Evolutionary conservation across 2,797 vertebrate species (phyloP).

Genomic region (Saxicola maurus): DNA sequence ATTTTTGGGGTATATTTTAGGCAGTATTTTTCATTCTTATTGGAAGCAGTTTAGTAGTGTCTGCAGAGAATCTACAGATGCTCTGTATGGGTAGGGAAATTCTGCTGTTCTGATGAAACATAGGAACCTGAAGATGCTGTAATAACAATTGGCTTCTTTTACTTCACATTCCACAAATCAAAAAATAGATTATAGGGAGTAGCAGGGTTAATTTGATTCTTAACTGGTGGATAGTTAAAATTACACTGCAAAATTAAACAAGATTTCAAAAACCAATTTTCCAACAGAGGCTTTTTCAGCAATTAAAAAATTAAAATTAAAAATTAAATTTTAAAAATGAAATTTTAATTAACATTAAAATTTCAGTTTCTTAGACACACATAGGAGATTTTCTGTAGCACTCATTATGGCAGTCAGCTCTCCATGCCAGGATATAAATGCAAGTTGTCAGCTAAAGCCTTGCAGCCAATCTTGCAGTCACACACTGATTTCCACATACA

Average conservation of each 20-base stretch:
- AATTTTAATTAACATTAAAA: no score
- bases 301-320: not conserved
- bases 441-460: not conserved
- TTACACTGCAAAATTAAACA: not conserved
- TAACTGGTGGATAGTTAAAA: not conserved
- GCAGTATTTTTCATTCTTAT: not conserved
- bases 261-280: not conserved
- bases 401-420: fast-evolving
- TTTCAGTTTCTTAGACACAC: not conserved
- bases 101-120: not conserved
- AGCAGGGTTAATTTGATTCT: not conserved
- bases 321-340: no score
- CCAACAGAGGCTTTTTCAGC: not conserved
- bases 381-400: not conserved
- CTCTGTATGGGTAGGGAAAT: not conserved
- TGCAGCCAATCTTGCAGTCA: not conserved
- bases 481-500: not conserved
- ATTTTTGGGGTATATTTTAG: not conserved
- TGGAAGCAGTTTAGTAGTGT: not conserved
- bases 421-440: not conserved
- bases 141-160: not conserved
- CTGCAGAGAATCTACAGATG: not conserved
- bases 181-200: not conserved
- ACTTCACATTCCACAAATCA: not conserved
- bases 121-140: not conserved